Evolutionary conservation across 2,888 invertebrate species (phyloP).

Genomic region (Deilephila porcellus): DNA sequence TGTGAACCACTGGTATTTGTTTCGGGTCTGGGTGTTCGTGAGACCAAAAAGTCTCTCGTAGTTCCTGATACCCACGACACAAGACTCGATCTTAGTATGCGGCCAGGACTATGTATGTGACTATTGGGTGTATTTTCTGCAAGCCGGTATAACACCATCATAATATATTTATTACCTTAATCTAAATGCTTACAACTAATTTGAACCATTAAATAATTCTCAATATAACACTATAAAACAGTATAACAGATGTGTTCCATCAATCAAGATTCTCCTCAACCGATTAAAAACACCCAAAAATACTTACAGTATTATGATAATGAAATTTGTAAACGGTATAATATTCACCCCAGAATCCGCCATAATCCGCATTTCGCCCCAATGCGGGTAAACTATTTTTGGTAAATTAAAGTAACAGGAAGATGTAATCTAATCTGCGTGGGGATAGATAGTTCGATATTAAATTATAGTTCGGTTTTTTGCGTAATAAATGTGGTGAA

Average conservation of each 20-base stretch:
- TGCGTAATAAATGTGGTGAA: conserved; percentile 49
- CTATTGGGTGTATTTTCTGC: too few species aligned
- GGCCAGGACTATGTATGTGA: too few species aligned
- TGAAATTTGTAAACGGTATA: conserved; percentile 63
- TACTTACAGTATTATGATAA: conserved; percentile 64
- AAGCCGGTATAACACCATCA: too few species aligned
- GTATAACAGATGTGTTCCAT: conserved; percentile 36
- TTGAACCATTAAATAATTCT: too few species aligned
- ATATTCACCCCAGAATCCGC: conserved; percentile 63
- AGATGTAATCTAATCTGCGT: conserved; percentile 71
- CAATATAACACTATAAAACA: conserved; percentile 12
- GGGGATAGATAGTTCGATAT: conserved; percentile 68
- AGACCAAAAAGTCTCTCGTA: too few species aligned
- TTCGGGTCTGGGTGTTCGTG: too few species aligned
- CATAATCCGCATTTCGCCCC: conserved; percentile 65
- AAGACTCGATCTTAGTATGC: too few species aligned
- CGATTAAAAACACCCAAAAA: conserved; percentile 42
- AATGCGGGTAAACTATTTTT: conserved; percentile 73
- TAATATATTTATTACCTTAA: too few species aligned
- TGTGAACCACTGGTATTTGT: too few species aligned
- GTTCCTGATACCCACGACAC: too few species aligned
- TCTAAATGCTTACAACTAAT: too few species aligned
- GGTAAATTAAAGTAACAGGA: conserved; percentile 75
- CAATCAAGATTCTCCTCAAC: conserved; percentile 44
- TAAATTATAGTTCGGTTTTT: conserved; percentile 66